phyloP scores from a whole-genome alignment of 2,797 vertebrate species.

The Brachymystax lenok region DNA sequence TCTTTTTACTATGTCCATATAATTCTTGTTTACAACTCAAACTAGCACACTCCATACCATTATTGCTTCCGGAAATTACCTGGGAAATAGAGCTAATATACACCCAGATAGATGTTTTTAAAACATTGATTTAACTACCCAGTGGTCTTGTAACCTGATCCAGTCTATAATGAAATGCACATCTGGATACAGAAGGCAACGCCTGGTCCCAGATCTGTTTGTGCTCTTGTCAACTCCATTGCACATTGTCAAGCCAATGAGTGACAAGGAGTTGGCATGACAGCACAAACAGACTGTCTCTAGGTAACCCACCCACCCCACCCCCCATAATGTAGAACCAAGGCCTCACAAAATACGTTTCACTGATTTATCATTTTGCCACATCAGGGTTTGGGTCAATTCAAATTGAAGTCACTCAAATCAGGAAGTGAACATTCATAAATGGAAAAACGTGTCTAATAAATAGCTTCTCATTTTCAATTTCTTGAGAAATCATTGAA shows the following conservation, averaged over 20 bases:
- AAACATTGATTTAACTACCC: constrained; percentile 25
- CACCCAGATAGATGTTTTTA: constrained; percentile 39
- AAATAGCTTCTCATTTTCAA: no score
- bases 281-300: neutral
- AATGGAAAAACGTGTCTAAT: no score
- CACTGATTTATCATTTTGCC: constrained; percentile 44
- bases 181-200: constrained; percentile 59
- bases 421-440: no score
- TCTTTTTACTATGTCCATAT: constrained; percentile 17
- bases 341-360: constrained; percentile 49
- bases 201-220: neutral
- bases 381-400: no score
- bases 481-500: constrained; percentile 54
- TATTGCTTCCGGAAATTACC: constrained; percentile 82
- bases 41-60: constrained; percentile 61
- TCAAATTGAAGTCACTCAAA: no score
- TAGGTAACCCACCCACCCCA: constrained; percentile 25
- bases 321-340: constrained; percentile 47
- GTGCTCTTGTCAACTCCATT: neutral
- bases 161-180: constrained; percentile 25
- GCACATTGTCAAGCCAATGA: neutral
- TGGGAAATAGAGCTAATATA: constrained; percentile 62
- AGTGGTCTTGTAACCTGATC: constrained; percentile 35
- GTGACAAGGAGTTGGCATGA: neutral
- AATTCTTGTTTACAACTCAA: constrained; percentile 49